These are phyloP conservation scores for Microchrysa polita DNA, from an alignment of 2,888 invertebrate species.

Conservation along the genomic window DNA sequence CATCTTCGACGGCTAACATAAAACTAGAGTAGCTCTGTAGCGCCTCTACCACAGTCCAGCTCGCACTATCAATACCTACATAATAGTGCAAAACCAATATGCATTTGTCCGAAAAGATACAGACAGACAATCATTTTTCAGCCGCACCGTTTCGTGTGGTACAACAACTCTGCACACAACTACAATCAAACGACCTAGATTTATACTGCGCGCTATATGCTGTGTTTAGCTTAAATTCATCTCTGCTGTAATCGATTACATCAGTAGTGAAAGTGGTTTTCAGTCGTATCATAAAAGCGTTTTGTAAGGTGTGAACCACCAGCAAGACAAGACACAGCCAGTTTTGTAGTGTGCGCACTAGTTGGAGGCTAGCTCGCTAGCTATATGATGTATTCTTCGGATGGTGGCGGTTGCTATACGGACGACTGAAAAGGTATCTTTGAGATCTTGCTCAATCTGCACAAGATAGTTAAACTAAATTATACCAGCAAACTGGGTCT, in stretches of 20 bases:
- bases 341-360: neutral
- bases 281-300: conserved; percentile 44
- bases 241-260: conserved; percentile 51
- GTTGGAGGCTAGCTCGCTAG: no score
- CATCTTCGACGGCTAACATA: no score
- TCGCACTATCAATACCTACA: no score
- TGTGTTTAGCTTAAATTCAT: conserved; percentile 42
- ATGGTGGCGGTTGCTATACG: conserved; percentile 9
- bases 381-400: conserved; percentile 25
- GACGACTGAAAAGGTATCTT: conserved; percentile 17
- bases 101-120: neutral
- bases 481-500: neutral
- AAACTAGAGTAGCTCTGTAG: neutral
- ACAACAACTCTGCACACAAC: conserved; percentile 12
- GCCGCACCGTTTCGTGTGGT: no score
- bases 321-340: conserved; percentile 7
- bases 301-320: conserved; percentile 43
- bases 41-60: no score
- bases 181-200: conserved; percentile 27
- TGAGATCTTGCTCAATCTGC: conserved; percentile 39
- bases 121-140: no score
- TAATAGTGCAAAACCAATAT: neutral
- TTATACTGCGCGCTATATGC: no score
- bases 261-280: conserved; percentile 53
- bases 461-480: conserved; percentile 27